These are phyloP conservation scores for Mya arenaria DNA, from an alignment of 1,140 invertebrate species.

Conservation along the genomic window DNA sequence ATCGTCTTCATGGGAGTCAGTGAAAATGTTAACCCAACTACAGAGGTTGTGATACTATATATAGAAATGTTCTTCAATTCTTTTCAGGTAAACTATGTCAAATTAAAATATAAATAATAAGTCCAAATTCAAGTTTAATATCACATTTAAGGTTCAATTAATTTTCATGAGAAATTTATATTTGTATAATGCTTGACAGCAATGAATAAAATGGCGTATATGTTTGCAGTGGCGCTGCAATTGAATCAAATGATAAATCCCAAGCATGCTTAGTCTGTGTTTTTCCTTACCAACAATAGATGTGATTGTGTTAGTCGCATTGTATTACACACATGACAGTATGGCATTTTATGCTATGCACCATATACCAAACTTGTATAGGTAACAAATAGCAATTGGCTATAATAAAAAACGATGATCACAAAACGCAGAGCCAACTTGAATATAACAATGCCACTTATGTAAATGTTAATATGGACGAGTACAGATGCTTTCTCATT, in stretches of 20 bases:
- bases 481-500: too few relatives aligned
- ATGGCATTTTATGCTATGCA: too few relatives aligned
- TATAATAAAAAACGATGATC: too few relatives aligned
- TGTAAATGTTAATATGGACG: too few relatives aligned
- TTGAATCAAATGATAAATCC: background rate
- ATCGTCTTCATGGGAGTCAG: constrained; percentile 83
- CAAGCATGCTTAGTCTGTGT: background rate
- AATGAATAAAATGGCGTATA: background rate
- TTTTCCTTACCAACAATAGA: too few relatives aligned
- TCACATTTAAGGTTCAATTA: background rate
- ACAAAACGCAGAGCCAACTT: too few relatives aligned
- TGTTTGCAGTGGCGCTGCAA: background rate
- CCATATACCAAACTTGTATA: too few relatives aligned
- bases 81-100: constrained; percentile 86
- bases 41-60: constrained; percentile 88
- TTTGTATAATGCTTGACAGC: background rate
- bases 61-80: constrained; percentile 90
- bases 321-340: too few relatives aligned
- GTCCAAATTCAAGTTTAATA: background rate
- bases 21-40: constrained; percentile 57
- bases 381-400: too few relatives aligned
- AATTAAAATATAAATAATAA: too few relatives aligned
- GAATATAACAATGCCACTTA: too few relatives aligned
- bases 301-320: too few relatives aligned
- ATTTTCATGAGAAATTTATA: background rate